Base-by-base conservation (phyloP, 2,797 vertebrate species). In the Spondyliosoma cantharus region DNA sequence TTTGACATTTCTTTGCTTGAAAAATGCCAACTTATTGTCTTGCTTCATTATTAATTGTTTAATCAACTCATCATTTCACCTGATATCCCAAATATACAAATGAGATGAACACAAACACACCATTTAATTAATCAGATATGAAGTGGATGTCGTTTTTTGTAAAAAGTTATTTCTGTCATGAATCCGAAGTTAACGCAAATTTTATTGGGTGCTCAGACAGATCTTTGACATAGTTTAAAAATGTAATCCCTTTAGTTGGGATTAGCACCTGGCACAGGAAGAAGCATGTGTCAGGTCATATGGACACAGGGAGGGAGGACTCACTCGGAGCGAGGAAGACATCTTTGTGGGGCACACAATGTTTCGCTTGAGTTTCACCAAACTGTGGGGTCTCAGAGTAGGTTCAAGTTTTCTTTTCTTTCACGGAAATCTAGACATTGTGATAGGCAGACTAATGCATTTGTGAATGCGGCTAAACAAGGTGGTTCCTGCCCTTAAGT, bases 161-260 rank as follows among this genome's bases (percentile, higher is more conserved):
- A 58, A 20, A 42, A 69, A 59, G 14, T 57, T 15, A 2, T 54
- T 22, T 48, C 67, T 45, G 5, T 16, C 43, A 16, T 15, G 15
- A 16, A 45, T 45, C 43, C 5, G 32, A 37, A 37, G 32, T 37
- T 37, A 12, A 43, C 3, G 20, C 20, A 48, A 48, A 48, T 59
- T 61, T 77, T 58, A 19, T 32, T n/a, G 20, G 32, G 14, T 71
- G 63, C 76, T 78, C 46, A 15, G 46, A 42, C 63, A 27, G 65
- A 83, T 86, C 15, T 19, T 56, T 85, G 71, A 82, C 78, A 87
- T 83, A 79, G 86, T 92, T 90, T 84, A 20, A 76, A 87, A 86
- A 73, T 73, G 74, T 90, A 93, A 94, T 94, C 94, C 87, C 63
- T 87, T 94, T 90, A 93, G 85, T 82, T 14, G 0, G 90, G 86